Base-by-base conservation (phyloP, 2,113 vertebrate species). In the Thryonomys swinderianus region DNA sequence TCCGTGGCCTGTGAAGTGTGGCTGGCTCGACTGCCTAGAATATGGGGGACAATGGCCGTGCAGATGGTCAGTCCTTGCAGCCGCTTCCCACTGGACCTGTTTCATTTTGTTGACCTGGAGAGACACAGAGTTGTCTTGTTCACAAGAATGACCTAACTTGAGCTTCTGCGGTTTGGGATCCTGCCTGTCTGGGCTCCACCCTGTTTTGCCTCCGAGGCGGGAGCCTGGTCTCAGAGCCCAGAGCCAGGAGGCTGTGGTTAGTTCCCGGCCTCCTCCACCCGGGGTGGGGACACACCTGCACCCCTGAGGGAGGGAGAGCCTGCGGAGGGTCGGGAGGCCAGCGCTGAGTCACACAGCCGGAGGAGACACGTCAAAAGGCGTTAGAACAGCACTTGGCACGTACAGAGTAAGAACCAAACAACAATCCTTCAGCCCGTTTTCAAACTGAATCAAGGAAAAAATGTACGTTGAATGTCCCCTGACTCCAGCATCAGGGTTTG, bases 191-290 rank as follows among this genome's bases (percentile, higher is more conserved):
- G 96, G 79, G 95, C 93, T 96, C 97, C 96, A 91, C 87, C 88
- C 80, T 94, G 82, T 93, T 98, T 96, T 96, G 94, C 96, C 95
- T 97, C 71, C 94, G 95, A 96, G 97, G 98, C 97, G 90, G 37
- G 88, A 98, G 90, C 66, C 57, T 62, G 48, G 64, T 88, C 91
- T 82, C 30, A 69, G 40, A 97, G 98, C 97, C 98, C 30, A 69
- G 40, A 97, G 98, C 97, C 98, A 97, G 93, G 95, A 95, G 93
- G 94, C 88, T 88, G 97, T 53, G 94, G 97, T 97, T 97, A 96
- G 97, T 97, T 98, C 98, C 96, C 97, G 98, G 98, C 97, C n/a
- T n/a, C 97, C 96, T 95, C 37, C 3, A 0, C 95, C 79, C 61
- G 91, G 98, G 90, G 92, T 79, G 94, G 96, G 96, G 96, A 95